phyloP scores from a whole-genome alignment of 2,113 vertebrate genomes.

The Fregata magnificens region DNA sequence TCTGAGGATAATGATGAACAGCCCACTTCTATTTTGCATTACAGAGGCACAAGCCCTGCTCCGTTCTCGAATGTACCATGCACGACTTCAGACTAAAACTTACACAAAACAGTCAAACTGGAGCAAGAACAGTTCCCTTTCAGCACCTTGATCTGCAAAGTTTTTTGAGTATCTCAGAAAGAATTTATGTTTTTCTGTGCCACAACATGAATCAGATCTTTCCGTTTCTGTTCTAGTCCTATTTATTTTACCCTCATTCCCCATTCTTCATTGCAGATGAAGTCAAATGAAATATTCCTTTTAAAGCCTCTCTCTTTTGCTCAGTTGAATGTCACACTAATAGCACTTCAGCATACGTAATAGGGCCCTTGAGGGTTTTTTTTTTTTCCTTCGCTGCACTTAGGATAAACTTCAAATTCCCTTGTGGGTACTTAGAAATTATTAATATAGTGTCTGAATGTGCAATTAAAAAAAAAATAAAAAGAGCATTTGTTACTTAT shows the following conservation, averaged over 20 bases:
- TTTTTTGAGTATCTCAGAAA: background rate
- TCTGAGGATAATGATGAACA: background rate
- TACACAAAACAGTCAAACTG: background rate
- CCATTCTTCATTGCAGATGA: background rate
- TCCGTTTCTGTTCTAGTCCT: background rate
- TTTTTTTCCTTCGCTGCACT: background rate
- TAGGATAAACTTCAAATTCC: background rate
- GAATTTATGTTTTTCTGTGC: background rate
- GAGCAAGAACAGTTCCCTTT: background rate
- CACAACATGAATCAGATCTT: background rate
- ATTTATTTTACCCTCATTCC: background rate
- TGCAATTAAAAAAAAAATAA: background rate
- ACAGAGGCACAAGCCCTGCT: background rate
- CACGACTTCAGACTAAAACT: background rate
- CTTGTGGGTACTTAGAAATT: background rate
- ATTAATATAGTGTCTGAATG: background rate
- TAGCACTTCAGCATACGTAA: background rate
- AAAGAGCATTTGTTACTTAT: background rate
- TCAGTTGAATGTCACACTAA: background rate
- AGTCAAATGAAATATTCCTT: background rate
- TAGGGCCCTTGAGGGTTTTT: background rate
- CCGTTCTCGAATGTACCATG: background rate
- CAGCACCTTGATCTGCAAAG: background rate
- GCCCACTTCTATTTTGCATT: background rate
- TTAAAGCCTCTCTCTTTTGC: background rate